Evolutionary conservation across 2,888 invertebrate species (phyloP).

Genomic region (Malthinus seriepunctatus): DNA sequence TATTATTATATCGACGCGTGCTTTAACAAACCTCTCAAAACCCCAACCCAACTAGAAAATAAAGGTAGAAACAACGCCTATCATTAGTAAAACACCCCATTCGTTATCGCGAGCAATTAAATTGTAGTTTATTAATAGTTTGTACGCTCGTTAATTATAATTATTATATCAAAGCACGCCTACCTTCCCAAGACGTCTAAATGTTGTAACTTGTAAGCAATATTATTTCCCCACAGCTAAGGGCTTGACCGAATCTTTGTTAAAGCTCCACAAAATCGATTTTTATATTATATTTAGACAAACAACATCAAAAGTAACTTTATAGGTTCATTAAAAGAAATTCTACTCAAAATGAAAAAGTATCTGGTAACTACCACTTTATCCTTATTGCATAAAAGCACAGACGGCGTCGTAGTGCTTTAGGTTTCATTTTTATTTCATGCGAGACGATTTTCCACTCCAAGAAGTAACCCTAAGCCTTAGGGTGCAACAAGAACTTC

Average conservation of each 20-base stretch:
- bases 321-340: conserved; percentile 26
- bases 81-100: conserved; percentile 19
- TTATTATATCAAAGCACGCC: neutral
- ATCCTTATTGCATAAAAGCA: conserved; percentile 24
- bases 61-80: conserved; percentile 23
- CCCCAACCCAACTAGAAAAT: conserved; percentile 22
- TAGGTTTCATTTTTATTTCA: conserved; percentile 25
- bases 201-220: neutral
- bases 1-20: conserved; percentile 20
- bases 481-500: conserved; percentile 20
- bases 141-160: conserved; percentile 18
- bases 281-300: neutral
- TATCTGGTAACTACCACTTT: conserved; percentile 28
- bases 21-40: conserved; percentile 8
- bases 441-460: conserved; percentile 22
- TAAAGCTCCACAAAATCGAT: neutral
- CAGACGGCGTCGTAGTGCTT: conserved; percentile 22
- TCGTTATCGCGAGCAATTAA: conserved; percentile 29
- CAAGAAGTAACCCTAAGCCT: conserved; percentile 18
- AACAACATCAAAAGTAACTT: neutral
- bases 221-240: neutral
- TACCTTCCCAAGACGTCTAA: too few relatives aligned
- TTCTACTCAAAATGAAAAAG: conserved; percentile 19
- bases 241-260: neutral
- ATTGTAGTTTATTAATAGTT: conserved; percentile 25